phyloP scores from a whole-genome alignment of 2,888 invertebrate species.

The Plagodis dolabraria region DNA sequence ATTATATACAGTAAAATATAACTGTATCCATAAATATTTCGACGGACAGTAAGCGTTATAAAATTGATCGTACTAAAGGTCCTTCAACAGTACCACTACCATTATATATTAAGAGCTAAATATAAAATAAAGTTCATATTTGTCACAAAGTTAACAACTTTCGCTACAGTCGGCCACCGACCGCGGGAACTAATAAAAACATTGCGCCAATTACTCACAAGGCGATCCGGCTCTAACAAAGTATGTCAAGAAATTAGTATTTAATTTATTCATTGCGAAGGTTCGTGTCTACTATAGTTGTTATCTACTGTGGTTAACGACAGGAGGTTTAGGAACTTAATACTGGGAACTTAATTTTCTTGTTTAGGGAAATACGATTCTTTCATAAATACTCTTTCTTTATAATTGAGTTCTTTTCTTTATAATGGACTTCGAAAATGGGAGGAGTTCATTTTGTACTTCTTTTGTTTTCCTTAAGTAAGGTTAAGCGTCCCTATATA shows the following conservation, averaged over 20 bases:
- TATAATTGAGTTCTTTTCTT: no score
- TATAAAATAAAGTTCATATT: conserved; percentile 10
- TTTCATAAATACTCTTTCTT: no score
- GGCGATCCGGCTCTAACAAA: conserved; percentile 74
- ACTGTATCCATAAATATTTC: no score
- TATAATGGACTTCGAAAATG: no score
- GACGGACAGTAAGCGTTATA: no score
- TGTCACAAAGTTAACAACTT: conserved; percentile 41
- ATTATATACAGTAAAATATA: no score
- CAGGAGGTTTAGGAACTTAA: conserved; percentile 63
- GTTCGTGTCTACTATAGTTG: conserved; percentile 74
- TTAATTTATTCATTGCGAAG: conserved; percentile 80
- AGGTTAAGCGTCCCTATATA: no score
- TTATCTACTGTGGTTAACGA: conserved; percentile 58
- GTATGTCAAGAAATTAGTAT: conserved; percentile 80
- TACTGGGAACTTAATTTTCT: conserved; percentile 61
- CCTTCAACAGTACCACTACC: no score
- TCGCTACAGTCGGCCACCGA: conserved; percentile 42
- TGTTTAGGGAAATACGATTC: no score
- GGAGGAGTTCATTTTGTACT: no score
- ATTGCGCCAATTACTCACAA: conserved; percentile 71
- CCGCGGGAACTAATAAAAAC: conserved; percentile 56
- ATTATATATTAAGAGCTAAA: not conserved
- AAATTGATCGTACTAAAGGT: no score
- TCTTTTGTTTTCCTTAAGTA: no score